phyloP scores from a whole-genome alignment of 2,113 vertebrate genomes.

The Brevimyrus niger region DNA sequence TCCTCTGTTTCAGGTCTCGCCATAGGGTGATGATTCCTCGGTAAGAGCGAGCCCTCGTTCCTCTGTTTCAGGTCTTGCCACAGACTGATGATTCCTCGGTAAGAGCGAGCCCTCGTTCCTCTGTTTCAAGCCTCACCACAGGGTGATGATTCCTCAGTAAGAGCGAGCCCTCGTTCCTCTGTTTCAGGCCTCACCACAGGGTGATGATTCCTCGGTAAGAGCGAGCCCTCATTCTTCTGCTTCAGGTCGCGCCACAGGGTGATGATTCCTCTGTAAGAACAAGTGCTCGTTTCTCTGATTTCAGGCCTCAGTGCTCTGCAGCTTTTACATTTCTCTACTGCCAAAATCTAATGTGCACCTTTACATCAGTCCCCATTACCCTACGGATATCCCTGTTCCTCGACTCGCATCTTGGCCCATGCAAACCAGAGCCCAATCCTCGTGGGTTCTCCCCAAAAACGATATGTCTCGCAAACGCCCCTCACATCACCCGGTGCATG shows the following conservation, averaged over 20 bases:
- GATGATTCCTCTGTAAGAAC: background rate
- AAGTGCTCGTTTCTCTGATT: background rate
- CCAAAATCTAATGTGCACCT: background rate
- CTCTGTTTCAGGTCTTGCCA: background rate
- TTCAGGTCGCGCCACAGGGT: background rate
- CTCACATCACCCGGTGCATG: background rate
- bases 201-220: background rate
- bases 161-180: background rate
- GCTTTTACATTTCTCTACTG: background rate
- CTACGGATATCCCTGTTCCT: background rate
- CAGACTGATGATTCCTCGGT: background rate
- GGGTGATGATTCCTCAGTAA: background rate
- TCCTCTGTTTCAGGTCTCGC: background rate
- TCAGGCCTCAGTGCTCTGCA: background rate
- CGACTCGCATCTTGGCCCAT: too few species aligned
- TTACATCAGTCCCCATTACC: background rate
- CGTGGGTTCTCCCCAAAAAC: background rate
- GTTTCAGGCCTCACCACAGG: too few species aligned
- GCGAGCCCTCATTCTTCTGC: background rate
- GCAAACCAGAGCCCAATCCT: background rate
- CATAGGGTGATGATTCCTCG: background rate
- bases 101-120: background rate
- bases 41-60: background rate
- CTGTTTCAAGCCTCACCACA: background rate
- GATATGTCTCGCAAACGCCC: background rate